These are phyloP conservation scores for Ophion costatus DNA, from an alignment of 2,888 invertebrate species.

Conservation along the genomic window DNA sequence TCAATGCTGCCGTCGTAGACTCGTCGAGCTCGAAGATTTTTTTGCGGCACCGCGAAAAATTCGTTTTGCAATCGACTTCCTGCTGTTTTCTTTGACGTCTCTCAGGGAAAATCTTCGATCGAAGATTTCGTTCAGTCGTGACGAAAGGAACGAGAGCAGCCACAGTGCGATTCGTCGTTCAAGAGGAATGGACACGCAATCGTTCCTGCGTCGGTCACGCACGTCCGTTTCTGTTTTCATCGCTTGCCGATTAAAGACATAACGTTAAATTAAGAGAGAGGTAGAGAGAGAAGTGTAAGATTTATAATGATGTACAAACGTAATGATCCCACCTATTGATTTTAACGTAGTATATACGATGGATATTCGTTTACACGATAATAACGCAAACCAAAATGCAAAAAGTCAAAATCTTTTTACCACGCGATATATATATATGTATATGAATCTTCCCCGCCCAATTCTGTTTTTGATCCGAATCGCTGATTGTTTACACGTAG, in stretches of 20 bases:
- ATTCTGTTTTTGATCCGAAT: constrained; percentile 21
- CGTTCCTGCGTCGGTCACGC: background rate
- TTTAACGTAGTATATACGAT: constrained; percentile 24
- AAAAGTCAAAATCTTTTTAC: constrained; percentile 49
- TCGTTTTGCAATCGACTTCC: background rate
- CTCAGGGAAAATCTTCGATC: constrained; percentile 5
- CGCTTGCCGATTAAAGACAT: background rate
- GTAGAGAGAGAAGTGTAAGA: constrained; percentile 27
- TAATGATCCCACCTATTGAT: constrained; percentile 38
- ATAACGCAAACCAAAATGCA: constrained; percentile 11
- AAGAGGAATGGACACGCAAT: background rate
- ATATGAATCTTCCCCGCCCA: constrained; percentile 14
- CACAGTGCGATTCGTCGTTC: background rate
- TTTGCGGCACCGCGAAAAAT: background rate
- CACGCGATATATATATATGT: constrained; percentile 24
- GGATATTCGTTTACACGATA: constrained; percentile 27
- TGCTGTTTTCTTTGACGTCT: background rate
- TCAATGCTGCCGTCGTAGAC: background rate
- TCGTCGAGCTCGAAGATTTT: background rate
- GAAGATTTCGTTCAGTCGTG: constrained; percentile 3
- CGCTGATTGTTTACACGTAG: constrained; percentile 15
- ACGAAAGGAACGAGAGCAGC: background rate
- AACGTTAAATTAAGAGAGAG: background rate
- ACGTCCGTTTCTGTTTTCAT: background rate
- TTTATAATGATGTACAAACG: constrained; percentile 48